Conservation (phyloP, 1,140 invertebrate genomes). For the Triops cancriformis region DNA sequence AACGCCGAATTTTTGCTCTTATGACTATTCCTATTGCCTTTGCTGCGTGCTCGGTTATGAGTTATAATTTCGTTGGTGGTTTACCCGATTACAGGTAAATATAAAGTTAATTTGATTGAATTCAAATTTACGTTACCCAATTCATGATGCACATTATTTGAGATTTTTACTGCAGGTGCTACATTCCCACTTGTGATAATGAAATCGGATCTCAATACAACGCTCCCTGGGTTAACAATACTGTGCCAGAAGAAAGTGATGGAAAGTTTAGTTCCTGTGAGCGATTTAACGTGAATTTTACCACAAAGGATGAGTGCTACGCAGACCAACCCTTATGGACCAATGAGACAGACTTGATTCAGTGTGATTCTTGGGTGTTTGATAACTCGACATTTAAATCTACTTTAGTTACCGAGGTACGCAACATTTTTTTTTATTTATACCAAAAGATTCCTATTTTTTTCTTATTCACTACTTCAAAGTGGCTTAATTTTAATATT, state of each 20-base stretch:
- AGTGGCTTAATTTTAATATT: not conserved
- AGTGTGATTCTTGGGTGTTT: slow-evolving; percentile 21
- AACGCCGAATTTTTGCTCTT: slow-evolving; percentile 28
- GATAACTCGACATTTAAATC: slow-evolving; percentile 23
- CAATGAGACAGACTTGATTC: not conserved
- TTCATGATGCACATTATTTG: too few species aligned
- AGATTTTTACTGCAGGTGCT: slow-evolving; percentile 24
- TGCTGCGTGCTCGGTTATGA: slow-evolving; percentile 30
- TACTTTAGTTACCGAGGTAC: slow-evolving; percentile 25
- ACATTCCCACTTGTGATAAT: slow-evolving; percentile 21
- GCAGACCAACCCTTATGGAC: not conserved
- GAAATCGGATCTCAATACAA: not conserved
- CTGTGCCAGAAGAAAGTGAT: not conserved
- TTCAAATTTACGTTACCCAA: too few species aligned
- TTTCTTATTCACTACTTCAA: too few species aligned
- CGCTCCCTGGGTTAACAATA: slow-evolving; percentile 19
- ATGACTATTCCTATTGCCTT: slow-evolving; percentile 30
- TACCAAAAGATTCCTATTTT: too few species aligned
- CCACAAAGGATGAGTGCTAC: slow-evolving; percentile 7
- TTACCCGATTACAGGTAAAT: slow-evolving; percentile 32
- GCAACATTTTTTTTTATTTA: too few species aligned
- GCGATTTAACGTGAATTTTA: slow-evolving; percentile 10
- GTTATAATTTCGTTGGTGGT: slow-evolving; percentile 30
- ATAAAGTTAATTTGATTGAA: not conserved
- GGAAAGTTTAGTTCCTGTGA: not conserved